phyloP scores from a whole-genome alignment of 2,797 vertebrate genomes.

The Spatula clypeata region DNA sequence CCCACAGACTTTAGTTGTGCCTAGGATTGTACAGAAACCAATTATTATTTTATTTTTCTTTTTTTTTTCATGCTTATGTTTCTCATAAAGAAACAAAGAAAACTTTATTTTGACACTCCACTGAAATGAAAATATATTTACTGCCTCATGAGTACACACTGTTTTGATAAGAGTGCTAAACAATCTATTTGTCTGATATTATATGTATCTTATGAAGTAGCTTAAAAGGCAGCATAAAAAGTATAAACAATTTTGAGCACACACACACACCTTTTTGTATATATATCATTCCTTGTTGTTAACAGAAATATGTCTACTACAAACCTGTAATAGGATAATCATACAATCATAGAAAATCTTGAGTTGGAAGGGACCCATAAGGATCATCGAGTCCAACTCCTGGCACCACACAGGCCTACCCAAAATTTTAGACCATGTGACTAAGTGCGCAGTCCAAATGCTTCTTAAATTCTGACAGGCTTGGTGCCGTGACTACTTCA shows the following conservation, averaged over 20 bases:
- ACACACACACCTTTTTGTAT: not conserved
- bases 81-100: not conserved
- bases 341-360: no score
- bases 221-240: not conserved
- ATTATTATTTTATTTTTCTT: not conserved
- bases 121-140: not conserved
- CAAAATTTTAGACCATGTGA: no score
- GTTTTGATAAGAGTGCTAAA: not conserved
- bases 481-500: no score
- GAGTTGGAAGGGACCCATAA: no score
- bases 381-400: no score
- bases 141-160: not conserved
- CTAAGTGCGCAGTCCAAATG: no score
- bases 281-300: not conserved
- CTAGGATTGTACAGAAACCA: not conserved
- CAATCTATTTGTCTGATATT: not conserved
- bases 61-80: not conserved
- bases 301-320: not conserved
- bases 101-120: slow-evolving; percentile 5
- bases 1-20: not conserved
- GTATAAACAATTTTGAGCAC: not conserved
- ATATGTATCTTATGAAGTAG: not conserved
- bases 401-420: no score
- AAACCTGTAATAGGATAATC: not conserved
- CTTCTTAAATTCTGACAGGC: no score